These are phyloP conservation scores for Drosophila macrospina DNA, from an alignment of 2,888 invertebrate genomes.

Conservation along the genomic window DNA sequence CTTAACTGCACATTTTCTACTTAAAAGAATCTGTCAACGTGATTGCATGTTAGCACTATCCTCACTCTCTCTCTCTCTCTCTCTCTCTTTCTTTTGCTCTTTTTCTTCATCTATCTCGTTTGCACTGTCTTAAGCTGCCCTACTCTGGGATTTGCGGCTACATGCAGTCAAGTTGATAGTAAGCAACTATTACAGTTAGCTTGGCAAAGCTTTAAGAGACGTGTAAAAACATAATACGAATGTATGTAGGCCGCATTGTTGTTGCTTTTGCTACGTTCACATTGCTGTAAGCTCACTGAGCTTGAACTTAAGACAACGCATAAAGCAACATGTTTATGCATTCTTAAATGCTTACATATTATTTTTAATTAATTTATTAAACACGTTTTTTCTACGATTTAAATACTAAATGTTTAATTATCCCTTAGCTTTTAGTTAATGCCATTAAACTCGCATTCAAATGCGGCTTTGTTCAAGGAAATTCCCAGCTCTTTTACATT, in stretches of 20 bases:
- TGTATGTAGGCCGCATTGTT: neutral
- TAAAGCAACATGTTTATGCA: too few relatives aligned
- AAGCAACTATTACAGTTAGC: conserved; percentile 42
- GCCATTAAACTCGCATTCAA: neutral
- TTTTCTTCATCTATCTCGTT: neutral
- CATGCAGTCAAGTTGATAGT: conserved; percentile 50
- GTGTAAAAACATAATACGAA: neutral
- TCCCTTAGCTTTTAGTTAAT: neutral
- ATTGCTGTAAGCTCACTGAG: neutral
- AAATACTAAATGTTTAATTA: neutral
- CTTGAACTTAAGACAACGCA: neutral
- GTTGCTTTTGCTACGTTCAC: neutral
- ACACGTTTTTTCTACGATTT: too few relatives aligned
- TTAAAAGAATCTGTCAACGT: conserved; percentile 76
- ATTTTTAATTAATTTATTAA: too few relatives aligned
- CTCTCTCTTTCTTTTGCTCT: neutral
- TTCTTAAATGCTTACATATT: too few relatives aligned
- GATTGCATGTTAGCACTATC: conserved; percentile 69
- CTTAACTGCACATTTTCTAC: conserved; percentile 72
- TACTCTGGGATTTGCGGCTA: conserved; percentile 56
- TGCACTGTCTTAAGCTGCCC: conserved; percentile 1
- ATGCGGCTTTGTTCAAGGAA: neutral
- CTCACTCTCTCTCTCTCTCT: conserved; percentile 2
- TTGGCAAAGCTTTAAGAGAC: conserved; percentile 27
- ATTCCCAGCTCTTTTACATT: neutral